Evolutionary conservation across 2,797 vertebrate genomes (phyloP).

Genomic region (Sylvilagus floridanus): DNA sequence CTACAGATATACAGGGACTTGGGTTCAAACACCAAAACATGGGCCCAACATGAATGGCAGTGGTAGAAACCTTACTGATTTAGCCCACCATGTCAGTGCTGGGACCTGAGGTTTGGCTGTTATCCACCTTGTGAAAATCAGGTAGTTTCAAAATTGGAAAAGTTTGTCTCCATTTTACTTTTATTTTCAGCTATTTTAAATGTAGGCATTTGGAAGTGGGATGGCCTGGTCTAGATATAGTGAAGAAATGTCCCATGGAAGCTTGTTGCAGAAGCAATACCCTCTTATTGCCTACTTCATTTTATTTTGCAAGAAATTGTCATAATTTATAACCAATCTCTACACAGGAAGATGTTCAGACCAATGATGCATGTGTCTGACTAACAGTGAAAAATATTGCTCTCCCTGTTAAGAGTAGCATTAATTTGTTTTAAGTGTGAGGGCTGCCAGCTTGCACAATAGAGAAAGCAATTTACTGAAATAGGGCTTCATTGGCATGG

Average conservation of each 20-base stretch:
- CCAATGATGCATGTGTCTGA: slow-evolving; percentile 13
- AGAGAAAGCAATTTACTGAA: slow-evolving; percentile 55
- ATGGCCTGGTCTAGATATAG: not conserved
- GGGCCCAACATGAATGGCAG: not conserved
- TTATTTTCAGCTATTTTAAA: slow-evolving; percentile 28
- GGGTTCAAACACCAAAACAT: not conserved
- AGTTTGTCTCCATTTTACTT: not conserved
- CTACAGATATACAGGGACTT: not conserved
- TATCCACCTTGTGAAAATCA: not conserved
- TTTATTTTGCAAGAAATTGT: slow-evolving; percentile 9
- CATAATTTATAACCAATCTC: slow-evolving; percentile 14
- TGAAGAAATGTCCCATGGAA: not conserved
- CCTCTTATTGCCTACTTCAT: not conserved
- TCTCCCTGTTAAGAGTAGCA: slow-evolving; percentile 33
- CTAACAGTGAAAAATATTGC: slow-evolving; percentile 52
- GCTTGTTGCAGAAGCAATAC: not conserved
- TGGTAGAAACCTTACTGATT: too few relatives aligned
- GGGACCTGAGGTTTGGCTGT: not conserved
- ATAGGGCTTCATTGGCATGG: not conserved
- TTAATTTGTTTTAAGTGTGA: slow-evolving; percentile 62
- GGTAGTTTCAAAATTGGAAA: not conserved
- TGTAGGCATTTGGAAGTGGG: not conserved
- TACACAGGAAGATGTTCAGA: slow-evolving; percentile 23
- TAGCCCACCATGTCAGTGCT: not conserved
- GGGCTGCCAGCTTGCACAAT: not conserved